A percentile compares a stretch with the other conserved stretches of the same genome.
These are phyloP conservation scores for Eclectus roratus DNA, from an alignment of 2,113 vertebrate genomes.

Conservation along the genomic window DNA sequence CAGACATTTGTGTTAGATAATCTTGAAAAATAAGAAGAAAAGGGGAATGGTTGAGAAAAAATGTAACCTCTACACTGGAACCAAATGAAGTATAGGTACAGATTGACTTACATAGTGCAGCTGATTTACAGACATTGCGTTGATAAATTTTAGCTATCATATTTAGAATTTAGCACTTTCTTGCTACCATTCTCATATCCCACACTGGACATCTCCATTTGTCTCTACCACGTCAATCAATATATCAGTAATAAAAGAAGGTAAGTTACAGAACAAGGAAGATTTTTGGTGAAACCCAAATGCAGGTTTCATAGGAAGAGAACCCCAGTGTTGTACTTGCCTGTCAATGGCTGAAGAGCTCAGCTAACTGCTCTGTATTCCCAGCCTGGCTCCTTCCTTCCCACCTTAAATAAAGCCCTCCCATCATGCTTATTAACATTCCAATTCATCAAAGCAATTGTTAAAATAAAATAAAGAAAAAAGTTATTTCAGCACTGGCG, in stretches of 20 bases:
- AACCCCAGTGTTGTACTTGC: neutral
- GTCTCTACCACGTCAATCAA: rapidly evolving
- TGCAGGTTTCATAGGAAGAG: neutral
- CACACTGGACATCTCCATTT: neutral
- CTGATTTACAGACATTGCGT: neutral
- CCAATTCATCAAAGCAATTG: constrained; percentile 63
- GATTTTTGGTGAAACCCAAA: neutral
- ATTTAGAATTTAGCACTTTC: neutral
- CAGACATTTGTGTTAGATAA: neutral
- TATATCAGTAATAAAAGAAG: neutral
- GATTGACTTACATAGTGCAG: neutral
- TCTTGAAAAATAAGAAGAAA: neutral
- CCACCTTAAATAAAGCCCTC: constrained; percentile 36
- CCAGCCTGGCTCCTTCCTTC: neutral
- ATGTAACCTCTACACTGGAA: neutral
- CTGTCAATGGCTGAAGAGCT: neutral
- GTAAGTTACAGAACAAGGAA: neutral
- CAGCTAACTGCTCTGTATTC: neutral
- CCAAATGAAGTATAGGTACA: neutral
- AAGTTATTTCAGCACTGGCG: constrained; percentile 2
- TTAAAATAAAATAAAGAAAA: neutral
- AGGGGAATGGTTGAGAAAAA: neutral
- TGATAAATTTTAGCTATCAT: neutral
- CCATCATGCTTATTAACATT: constrained; percentile 50
- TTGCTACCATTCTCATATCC: neutral